Percentiles rank a stretch among this genome's conserved stretches.
These are phyloP conservation scores for Antrozous pallidus DNA, from an alignment of 2,797 vertebrate species.

Conservation along the genomic window DNA sequence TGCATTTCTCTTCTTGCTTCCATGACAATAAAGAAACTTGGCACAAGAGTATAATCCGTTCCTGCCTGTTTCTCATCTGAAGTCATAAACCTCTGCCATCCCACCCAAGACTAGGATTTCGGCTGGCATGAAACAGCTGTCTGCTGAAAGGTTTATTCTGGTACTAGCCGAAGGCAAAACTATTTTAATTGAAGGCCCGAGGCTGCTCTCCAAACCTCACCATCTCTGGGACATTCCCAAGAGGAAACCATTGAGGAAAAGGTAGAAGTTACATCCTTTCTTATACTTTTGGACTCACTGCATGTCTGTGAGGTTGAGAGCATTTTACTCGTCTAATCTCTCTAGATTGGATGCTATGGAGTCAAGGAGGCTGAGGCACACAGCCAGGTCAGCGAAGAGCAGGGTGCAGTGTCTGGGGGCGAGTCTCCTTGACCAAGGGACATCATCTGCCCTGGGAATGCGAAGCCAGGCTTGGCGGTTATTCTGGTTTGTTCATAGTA, in stretches of 20 bases:
- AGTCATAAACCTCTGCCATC: constrained; percentile 66
- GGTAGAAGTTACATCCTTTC: neutral
- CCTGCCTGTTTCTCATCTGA: constrained; percentile 65
- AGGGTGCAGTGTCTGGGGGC: neutral
- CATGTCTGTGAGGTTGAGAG: neutral
- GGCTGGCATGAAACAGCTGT: constrained; percentile 60
- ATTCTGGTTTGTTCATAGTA: neutral
- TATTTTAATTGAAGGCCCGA: constrained; percentile 44
- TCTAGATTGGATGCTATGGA: neutral
- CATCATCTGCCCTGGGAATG: neutral
- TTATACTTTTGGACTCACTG: neutral
- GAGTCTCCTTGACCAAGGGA: no score
- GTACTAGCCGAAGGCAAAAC: constrained; percentile 67
- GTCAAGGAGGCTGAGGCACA: neutral
- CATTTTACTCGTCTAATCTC: neutral
- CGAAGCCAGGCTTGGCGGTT: neutral
- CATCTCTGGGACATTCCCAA: constrained; percentile 51
- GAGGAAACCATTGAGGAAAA: constrained; percentile 51
- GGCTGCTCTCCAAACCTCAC: constrained; percentile 57
- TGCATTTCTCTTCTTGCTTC: constrained; percentile 56
- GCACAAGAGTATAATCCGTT: constrained; percentile 32
- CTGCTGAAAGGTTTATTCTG: constrained; percentile 66
- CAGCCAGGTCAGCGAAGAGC: neutral
- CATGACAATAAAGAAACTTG: constrained; percentile 59
- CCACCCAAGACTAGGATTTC: constrained; percentile 71